A percentile compares a stretch with the other conserved stretches of the same genome.
phyloP scores from a whole-genome alignment of 2,888 invertebrate species.

The Strigamia transsilvanica region DNA sequence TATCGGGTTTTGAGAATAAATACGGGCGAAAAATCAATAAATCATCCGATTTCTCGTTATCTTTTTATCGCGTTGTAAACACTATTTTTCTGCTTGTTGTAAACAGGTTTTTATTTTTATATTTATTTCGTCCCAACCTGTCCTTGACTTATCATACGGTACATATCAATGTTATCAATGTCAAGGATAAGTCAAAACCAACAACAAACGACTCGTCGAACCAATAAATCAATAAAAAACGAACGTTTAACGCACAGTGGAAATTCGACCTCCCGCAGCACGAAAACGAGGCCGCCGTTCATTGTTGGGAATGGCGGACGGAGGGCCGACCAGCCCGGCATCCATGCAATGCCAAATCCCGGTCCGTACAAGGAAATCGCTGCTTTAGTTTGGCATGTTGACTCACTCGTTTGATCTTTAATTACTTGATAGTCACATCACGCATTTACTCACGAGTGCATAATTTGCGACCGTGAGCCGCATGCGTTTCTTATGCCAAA shows the following conservation, averaged over 20 bases:
- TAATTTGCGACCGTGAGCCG: neutral
- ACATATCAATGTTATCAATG: conserved; percentile 30
- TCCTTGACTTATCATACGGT: conserved; percentile 25
- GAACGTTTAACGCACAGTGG: neutral
- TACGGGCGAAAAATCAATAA: neutral
- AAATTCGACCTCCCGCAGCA: no score
- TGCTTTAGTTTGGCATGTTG: neutral
- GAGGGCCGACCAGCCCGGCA: no score
- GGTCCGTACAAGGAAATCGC: neutral
- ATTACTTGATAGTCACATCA: conserved; percentile 20
- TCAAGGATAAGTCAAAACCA: neutral
- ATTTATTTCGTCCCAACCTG: neutral
- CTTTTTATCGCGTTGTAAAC: neutral
- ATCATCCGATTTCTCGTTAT: neutral
- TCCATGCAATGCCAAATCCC: no score
- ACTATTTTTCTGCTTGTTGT: neutral
- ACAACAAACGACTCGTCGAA: neutral
- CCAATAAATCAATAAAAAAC: neutral
- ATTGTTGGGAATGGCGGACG: no score
- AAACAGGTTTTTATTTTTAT: conserved; percentile 4
- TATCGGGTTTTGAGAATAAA: neutral
- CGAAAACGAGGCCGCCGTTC: no score
- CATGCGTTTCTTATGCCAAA: neutral
- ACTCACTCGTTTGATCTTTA: neutral
- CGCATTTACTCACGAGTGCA: neutral